These are phyloP conservation scores for Epinephelus moara DNA, from an alignment of 2,113 vertebrate genomes.

Conservation along the genomic window DNA sequence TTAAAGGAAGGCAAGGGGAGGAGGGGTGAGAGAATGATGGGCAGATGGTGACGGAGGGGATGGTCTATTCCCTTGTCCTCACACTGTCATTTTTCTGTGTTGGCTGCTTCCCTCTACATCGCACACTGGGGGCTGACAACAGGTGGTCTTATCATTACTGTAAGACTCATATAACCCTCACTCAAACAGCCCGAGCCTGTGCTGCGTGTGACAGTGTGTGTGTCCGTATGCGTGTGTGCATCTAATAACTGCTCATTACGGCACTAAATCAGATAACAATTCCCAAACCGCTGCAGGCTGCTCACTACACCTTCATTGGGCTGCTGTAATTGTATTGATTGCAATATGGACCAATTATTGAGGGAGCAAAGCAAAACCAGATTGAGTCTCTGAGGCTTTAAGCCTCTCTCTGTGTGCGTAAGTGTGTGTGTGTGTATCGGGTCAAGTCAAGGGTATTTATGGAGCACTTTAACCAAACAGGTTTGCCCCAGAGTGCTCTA, in stretches of 20 bases:
- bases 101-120: constrained; percentile 43
- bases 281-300: constrained; percentile 62
- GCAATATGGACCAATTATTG: constrained; percentile 73
- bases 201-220: constrained; percentile 19
- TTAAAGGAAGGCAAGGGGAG: constrained; percentile 11
- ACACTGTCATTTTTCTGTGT: constrained; percentile 51
- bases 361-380: constrained; percentile 56
- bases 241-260: constrained; percentile 75
- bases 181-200: constrained; percentile 50
- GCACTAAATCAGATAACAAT: constrained; percentile 76
- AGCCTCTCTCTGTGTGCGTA: constrained; percentile 4
- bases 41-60: constrained; percentile 62
- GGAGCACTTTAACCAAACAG: constrained; percentile 19
- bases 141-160: constrained; percentile 74
- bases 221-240: constrained; percentile 32
- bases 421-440: constrained; percentile 22
- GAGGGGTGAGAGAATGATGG: constrained; percentile 45
- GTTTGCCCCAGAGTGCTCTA: constrained; percentile 35
- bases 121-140: constrained; percentile 66
- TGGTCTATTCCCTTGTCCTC: constrained; percentile 43
- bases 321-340: constrained; percentile 75
- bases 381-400: constrained; percentile 48
- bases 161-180: constrained; percentile 65
- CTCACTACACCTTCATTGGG: constrained; percentile 57
- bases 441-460: constrained; percentile 58